Evolutionary conservation across 2,113 vertebrate genomes (phyloP), one percentile per base, ranked within the genome.

Genomic region (Erythrolamprus reginae): DNA sequence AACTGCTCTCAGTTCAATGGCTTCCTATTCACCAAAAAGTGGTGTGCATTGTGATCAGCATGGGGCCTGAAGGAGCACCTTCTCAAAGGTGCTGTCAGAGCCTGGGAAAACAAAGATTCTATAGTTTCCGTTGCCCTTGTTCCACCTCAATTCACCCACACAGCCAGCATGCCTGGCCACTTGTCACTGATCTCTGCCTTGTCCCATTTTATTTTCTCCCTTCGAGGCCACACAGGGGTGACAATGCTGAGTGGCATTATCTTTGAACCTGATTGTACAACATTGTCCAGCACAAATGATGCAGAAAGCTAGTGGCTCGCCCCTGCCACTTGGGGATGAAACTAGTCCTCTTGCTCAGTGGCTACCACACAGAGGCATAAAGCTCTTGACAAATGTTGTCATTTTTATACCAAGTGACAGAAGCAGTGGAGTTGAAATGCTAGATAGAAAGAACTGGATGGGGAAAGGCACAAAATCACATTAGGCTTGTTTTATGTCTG

Each of bases 101-200:
- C 97, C 97, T 96, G 97, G 97, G 97, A 98, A 98, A 98, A 97
- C 95, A 96, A 93, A 88, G 97, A 96, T 93, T 95, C 93, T 94
- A 92, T 89, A 70, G 88, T 96, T 96, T 97, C 95, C 96, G 89
- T 95, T 91, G 94, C 95, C 95, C 97, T 97, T 96, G 95, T 97
- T 98, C 96, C 97, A 96, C 93, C 96, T 96, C 95, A 96, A 96
- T 98, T 97, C 97, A 96, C 95, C 96, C 95, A 65, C 94, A 92
- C 89, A 92, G 94, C 77, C 91, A 55, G 84, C 15, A 23, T 92
- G 93, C 96, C 93, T 89, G 94, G 96, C 96, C 97, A 97, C 97
- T 98, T 97, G 97, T 97, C 96, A 95, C 95, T 97, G 97, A 97
- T 97, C 98, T 95, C 45, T 93, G 91, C 92, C 92, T 93, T 55